Conservation (phyloP, 2,888 invertebrate species). For the Drosophila mimetica region DNA sequence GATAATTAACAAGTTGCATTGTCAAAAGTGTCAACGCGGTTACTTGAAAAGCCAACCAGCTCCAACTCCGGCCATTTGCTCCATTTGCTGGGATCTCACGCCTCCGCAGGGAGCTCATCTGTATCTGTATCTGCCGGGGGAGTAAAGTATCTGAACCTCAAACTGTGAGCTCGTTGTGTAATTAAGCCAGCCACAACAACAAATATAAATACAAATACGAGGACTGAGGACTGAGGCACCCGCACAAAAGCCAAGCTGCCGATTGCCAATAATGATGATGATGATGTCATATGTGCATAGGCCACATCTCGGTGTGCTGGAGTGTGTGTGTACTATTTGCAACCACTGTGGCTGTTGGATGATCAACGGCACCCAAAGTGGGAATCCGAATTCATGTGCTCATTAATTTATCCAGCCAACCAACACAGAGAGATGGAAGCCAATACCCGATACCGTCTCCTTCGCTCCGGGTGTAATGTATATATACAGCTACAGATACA, state of each 20-base stretch:
- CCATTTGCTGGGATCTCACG: slow-evolving; percentile 5
- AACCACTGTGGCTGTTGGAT: slow-evolving; percentile 67
- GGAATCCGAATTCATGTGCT: slow-evolving; percentile 74
- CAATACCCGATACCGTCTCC: slow-evolving; percentile 40
- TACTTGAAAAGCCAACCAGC: slow-evolving; percentile 66
- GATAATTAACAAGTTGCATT: slow-evolving; percentile 68
- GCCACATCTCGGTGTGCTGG: slow-evolving; percentile 1
- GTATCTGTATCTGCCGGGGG: background rate
- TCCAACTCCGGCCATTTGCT: slow-evolving; percentile 22
- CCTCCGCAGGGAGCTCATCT: slow-evolving; percentile 5
- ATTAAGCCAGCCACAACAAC: slow-evolving; percentile 58
- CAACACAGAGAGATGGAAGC: slow-evolving; percentile 39
- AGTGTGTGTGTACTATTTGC: slow-evolving; percentile 52
- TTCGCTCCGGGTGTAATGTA: slow-evolving; percentile 41
- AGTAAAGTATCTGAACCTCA: slow-evolving; percentile 45
- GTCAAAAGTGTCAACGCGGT: slow-evolving; percentile 77
- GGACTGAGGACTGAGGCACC: slow-evolving; percentile 44
- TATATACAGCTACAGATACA: background rate
- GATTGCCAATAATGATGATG: slow-evolving; percentile 8
- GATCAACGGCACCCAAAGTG: slow-evolving; percentile 66
- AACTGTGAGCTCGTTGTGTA: slow-evolving; percentile 68
- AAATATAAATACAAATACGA: slow-evolving; percentile 1
- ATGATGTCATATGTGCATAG: slow-evolving; percentile 68
- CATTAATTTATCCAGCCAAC: slow-evolving; percentile 71
- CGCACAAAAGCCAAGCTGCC: slow-evolving; percentile 61